Evolutionary conservation across 2,113 vertebrate species (phyloP).

Genomic region (Heterotis niloticus): DNA sequence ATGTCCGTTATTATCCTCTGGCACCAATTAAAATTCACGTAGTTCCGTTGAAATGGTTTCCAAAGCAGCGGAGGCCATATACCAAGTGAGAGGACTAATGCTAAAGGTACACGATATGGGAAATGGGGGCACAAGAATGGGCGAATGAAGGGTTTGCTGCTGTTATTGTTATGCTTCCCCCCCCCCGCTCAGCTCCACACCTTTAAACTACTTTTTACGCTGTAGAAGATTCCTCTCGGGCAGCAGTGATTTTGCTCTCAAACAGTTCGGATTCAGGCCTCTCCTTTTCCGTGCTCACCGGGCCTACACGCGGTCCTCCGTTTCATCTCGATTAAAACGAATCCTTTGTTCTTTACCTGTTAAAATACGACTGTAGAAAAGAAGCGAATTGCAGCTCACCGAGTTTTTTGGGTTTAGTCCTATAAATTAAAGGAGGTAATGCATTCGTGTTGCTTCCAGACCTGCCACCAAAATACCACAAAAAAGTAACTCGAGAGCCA

Average conservation of each 20-base stretch:
- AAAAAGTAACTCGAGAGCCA: not conserved
- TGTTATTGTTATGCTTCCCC: not conserved
- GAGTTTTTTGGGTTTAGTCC: no score
- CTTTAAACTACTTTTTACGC: not conserved
- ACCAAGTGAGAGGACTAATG: not conserved
- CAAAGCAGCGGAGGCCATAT: not conserved
- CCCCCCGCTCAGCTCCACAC: not conserved
- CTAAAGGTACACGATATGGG: not conserved
- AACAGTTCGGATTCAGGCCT: conserved; percentile 35
- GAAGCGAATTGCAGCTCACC: no score
- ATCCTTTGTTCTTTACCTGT: no score
- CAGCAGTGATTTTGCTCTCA: not conserved
- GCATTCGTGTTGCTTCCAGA: no score
- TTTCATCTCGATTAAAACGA: conserved; percentile 42
- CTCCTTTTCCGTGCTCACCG: conserved; percentile 1
- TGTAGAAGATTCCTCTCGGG: not conserved
- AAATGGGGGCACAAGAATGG: no score
- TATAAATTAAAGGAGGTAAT: no score
- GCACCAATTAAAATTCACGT: conserved; percentile 17
- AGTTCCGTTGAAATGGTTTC: conserved; percentile 11
- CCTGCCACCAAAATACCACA: no score
- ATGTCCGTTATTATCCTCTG: conserved; percentile 19
- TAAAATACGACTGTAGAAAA: no score
- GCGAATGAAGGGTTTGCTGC: not conserved
- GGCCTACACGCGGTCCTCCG: conserved; percentile 34